phyloP scores from a whole-genome alignment of 2,888 invertebrate species.

The Nymphalis urticae region DNA sequence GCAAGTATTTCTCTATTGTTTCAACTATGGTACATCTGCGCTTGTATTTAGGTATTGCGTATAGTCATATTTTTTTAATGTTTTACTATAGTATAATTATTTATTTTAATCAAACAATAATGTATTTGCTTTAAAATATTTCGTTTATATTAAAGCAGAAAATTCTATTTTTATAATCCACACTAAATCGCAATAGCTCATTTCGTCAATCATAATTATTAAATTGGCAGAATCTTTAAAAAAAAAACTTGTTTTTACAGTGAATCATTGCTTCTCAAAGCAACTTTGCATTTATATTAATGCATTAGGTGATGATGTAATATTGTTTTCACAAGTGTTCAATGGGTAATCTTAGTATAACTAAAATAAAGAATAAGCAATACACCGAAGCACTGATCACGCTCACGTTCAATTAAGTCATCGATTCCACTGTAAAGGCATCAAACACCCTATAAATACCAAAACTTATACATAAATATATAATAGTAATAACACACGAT shows the following conservation, averaged over 20 bases:
- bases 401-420: constrained; percentile 17
- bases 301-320: constrained; percentile 10
- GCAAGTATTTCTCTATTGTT: too few species aligned
- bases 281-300: constrained; percentile 6
- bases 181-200: neutral
- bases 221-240: constrained; percentile 3
- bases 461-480: neutral
- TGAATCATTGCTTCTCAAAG: constrained; percentile 7
- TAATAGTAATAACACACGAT: too few species aligned
- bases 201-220: neutral
- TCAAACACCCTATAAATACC: constrained; percentile 26
- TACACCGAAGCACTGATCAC: constrained; percentile 1
- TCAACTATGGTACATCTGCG: too few species aligned
- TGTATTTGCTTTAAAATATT: too few species aligned
- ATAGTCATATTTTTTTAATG: neutral
- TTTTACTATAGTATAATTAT: neutral
- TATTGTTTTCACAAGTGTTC: constrained; percentile 4
- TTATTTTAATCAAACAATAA: too few species aligned
- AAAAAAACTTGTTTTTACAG: constrained; percentile 4
- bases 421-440: constrained; percentile 21
- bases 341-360: constrained; percentile 6
- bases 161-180: too few species aligned
- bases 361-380: constrained; percentile 16
- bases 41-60: too few species aligned
- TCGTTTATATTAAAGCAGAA: too few species aligned